phyloP scores from a whole-genome alignment of 2,888 invertebrate genomes.

The Reticulitermes lucifugus region DNA sequence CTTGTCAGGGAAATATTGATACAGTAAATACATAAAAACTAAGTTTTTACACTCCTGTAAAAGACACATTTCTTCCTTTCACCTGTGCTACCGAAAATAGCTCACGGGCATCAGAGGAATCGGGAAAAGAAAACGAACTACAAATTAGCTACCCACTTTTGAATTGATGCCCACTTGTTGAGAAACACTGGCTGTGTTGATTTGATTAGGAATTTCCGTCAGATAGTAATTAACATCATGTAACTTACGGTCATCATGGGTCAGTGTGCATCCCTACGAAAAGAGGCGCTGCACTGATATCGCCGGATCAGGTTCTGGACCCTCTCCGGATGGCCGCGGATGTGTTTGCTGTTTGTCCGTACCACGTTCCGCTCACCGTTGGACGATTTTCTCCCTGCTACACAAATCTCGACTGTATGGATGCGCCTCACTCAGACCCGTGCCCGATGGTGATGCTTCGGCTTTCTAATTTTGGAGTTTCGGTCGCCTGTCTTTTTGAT shows the following conservation, averaged over 20 bases:
- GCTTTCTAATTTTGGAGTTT: slow-evolving; percentile 42
- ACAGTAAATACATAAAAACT: no score
- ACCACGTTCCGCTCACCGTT: background rate
- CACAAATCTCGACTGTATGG: slow-evolving; percentile 18
- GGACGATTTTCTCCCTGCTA: background rate
- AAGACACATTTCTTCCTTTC: no score
- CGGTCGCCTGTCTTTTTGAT: slow-evolving; percentile 40
- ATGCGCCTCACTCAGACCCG: background rate
- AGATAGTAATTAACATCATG: background rate
- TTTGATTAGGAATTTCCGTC: background rate
- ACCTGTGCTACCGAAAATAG: no score
- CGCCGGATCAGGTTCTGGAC: background rate
- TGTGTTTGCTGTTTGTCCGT: background rate
- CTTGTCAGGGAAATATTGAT: no score
- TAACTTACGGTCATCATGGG: slow-evolving; percentile 23
- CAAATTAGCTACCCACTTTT: background rate
- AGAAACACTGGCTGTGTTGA: no score
- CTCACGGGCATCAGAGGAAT: no score
- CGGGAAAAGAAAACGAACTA: no score
- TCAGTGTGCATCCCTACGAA: background rate
- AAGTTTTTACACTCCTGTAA: no score
- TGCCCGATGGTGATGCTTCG: background rate
- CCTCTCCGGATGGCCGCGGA: background rate
- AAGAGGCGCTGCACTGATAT: background rate
- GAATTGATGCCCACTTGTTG: background rate